phyloP scores from a whole-genome alignment of 2,113 vertebrate species.

The Montifringilla adamsi region DNA sequence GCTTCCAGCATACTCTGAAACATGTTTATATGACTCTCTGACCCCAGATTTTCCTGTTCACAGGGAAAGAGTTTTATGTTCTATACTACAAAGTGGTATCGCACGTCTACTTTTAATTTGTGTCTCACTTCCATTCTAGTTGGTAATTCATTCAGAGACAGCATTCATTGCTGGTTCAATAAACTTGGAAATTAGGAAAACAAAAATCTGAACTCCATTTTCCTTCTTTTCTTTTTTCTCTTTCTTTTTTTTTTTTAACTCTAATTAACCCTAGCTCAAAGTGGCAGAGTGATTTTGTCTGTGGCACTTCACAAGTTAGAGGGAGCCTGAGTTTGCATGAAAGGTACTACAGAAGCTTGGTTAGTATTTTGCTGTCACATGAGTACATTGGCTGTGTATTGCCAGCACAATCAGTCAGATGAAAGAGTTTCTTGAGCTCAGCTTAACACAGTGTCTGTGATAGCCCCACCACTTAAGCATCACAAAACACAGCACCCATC shows the following conservation, averaged over 20 bases:
- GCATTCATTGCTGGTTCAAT: neutral
- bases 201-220: neutral
- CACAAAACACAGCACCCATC: neutral
- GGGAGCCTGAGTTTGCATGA: neutral
- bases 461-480: neutral
- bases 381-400: neutral
- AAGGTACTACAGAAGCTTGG: neutral
- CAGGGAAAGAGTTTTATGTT: neutral
- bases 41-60: neutral
- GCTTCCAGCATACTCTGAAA: neutral
- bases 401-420: conserved; percentile 1
- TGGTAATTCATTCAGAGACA: neutral
- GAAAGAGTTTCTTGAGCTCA: conserved; percentile 42
- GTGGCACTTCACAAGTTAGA: neutral
- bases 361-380: conserved; percentile 12
- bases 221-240: neutral
- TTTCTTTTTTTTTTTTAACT: neutral
- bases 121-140: neutral
- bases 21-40: neutral
- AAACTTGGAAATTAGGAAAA: neutral
- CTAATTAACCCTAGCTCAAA: neutral
- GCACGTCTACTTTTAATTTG: neutral
- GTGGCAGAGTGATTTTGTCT: neutral
- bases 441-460: conserved; percentile 8
- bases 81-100: neutral